A percentile compares a stretch with the other conserved stretches of the same genome.
Evolutionary conservation across 2,797 vertebrate species (phyloP).

Genomic region (Lophius americanus): DNA sequence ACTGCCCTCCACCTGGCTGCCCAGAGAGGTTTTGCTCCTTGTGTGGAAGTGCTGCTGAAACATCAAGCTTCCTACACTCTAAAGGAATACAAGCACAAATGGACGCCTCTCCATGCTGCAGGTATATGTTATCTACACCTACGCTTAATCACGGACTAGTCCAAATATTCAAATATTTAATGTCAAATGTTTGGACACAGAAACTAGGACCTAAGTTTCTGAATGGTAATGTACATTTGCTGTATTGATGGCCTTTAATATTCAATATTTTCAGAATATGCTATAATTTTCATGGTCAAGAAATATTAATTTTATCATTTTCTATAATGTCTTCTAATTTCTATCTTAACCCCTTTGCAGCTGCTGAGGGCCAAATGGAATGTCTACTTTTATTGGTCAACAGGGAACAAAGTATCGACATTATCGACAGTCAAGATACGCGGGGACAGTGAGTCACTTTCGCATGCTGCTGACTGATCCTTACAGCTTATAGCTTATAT

Average conservation of each 20-base stretch:
- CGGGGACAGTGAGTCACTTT: conserved; percentile 88
- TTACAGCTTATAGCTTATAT: not conserved
- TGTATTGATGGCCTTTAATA: too few relatives aligned
- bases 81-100: conserved; percentile 88
- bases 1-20: conserved; percentile 93
- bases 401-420: conserved; percentile 84
- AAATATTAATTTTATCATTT: not conserved
- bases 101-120: conserved; percentile 92
- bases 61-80: conserved; percentile 90
- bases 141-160: not conserved
- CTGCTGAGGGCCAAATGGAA: conserved; percentile 91
- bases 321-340: not conserved
- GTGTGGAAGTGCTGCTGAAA: conserved; percentile 92
- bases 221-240: too few relatives aligned
- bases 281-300: too few relatives aligned
- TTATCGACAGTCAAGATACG: conserved; percentile 89
- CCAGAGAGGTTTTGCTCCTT: conserved; percentile 87
- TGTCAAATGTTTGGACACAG: too few relatives aligned
- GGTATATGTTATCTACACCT: conserved; percentile 73
- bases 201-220: too few relatives aligned
- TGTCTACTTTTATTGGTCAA: conserved; percentile 93
- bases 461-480: not conserved
- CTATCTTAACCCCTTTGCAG: conserved; percentile 71
- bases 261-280: too few relatives aligned
- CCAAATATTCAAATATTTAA: not conserved